These are phyloP conservation scores for Octomys mimax DNA, from an alignment of 2,797 vertebrate genomes.

Conservation along the genomic window DNA sequence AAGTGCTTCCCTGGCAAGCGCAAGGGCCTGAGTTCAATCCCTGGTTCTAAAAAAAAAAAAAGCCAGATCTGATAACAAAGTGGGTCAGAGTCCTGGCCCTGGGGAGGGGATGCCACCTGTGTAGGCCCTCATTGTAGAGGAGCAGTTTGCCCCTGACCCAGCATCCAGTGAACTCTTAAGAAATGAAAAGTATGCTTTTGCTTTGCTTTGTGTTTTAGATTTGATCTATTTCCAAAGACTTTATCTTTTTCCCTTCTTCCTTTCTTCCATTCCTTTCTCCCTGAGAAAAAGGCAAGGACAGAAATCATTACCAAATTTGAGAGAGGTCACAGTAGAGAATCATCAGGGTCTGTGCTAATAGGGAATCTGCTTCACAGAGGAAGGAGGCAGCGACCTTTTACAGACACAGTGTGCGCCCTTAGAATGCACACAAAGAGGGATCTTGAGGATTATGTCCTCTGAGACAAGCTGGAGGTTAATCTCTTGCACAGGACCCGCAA, in stretches of 20 bases:
- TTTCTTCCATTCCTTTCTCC: neutral
- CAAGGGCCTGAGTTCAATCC: too few species aligned
- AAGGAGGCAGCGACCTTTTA: neutral
- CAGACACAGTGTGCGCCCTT: neutral
- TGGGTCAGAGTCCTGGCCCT: neutral
- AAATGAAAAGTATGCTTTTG: neutral
- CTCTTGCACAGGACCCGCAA: neutral
- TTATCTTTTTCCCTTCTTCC: neutral
- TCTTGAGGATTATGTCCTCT: neutral
- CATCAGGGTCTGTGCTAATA: neutral
- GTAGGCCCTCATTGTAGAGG: neutral
- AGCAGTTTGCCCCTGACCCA: rapidly evolving
- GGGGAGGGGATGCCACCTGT: neutral
- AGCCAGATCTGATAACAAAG: neutral
- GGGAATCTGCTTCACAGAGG: neutral
- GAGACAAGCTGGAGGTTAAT: neutral
- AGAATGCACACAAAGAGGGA: neutral
- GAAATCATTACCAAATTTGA: neutral
- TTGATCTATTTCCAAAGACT: conserved; percentile 20
- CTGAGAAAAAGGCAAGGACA: conserved; percentile 13
- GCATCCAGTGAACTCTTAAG: neutral
- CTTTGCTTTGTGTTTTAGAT: neutral
- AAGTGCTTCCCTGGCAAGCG: too few species aligned
- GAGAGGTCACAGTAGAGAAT: neutral
- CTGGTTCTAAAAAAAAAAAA: too few species aligned